Conservation (phyloP, 1,140 invertebrate genomes). For the Drosophila paulistorum region DNA sequence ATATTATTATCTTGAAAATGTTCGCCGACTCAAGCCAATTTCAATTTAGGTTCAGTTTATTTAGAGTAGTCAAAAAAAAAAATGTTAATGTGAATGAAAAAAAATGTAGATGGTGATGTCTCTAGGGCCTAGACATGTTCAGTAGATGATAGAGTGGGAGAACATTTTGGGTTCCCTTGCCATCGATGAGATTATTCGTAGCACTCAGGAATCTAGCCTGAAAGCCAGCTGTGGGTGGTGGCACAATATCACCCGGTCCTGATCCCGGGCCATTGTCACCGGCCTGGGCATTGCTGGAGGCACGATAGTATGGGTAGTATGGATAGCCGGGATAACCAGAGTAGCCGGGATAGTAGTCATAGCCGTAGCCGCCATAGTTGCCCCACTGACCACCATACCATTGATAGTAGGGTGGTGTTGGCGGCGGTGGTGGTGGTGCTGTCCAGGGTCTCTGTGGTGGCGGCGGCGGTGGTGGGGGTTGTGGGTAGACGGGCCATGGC, state of each 20-base stretch:
- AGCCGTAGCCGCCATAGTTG: slow-evolving; percentile 25
- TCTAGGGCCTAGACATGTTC: slow-evolving; percentile 54
- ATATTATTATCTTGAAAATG: not conserved
- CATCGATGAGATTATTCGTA: slow-evolving; percentile 46
- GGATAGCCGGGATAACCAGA: slow-evolving; percentile 29
- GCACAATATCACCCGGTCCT: not conserved
- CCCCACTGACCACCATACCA: slow-evolving; percentile 42
- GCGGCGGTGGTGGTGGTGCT: slow-evolving; percentile 35
- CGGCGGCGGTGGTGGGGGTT: slow-evolving; percentile 35
- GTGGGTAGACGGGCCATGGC: slow-evolving; percentile 47
- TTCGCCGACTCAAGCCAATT: not conserved
- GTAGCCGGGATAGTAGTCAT: slow-evolving; percentile 35
- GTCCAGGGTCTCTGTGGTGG: slow-evolving; percentile 12
- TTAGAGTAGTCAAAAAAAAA: slow-evolving; percentile 3
- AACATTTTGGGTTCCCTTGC: slow-evolving; percentile 42
- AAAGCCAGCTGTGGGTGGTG: slow-evolving; percentile 49
- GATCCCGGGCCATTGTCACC: slow-evolving; percentile 27
- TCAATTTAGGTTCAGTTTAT: slow-evolving; percentile 1
- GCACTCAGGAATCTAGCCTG: slow-evolving; percentile 49
- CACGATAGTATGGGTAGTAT: slow-evolving; percentile 50
- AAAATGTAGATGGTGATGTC: not conserved
- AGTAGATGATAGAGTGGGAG: slow-evolving; percentile 66
- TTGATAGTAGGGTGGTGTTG: slow-evolving; percentile 37
- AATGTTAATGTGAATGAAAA: not conserved
- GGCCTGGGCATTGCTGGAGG: slow-evolving; percentile 37